phyloP scores from a whole-genome alignment of 2,888 invertebrate genomes.

The Dynastes hyllus region DNA sequence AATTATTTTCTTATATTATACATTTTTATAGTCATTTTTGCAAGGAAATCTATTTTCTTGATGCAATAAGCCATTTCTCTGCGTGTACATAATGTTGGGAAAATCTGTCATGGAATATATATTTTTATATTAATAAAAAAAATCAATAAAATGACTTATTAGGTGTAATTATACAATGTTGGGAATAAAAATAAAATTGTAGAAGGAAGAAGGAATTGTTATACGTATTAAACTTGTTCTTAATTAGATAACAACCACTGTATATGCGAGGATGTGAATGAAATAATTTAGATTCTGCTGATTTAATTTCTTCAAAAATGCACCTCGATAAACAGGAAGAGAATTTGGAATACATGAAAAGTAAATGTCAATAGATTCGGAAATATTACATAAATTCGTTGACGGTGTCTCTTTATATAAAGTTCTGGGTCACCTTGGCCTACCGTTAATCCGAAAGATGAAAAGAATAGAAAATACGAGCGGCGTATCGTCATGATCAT shows the following conservation, averaged over 20 bases:
- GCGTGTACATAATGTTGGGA: no score
- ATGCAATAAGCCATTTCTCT: no score
- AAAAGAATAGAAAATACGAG: slow-evolving; percentile 28
- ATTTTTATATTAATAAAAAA: no score
- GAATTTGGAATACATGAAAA: slow-evolving; percentile 6
- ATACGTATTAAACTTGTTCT: no score
- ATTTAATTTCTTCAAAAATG: slow-evolving; percentile 6
- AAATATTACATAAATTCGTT: slow-evolving; percentile 40
- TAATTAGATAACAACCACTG: not conserved
- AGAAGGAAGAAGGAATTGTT: not conserved
- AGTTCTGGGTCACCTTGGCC: slow-evolving; percentile 44
- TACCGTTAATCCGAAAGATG: slow-evolving; percentile 37
- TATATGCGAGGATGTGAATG: not conserved
- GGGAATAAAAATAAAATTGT: not conserved
- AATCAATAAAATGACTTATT: no score
- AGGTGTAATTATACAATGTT: not conserved
- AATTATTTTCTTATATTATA: no score
- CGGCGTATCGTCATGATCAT: slow-evolving; percentile 28
- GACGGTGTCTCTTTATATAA: slow-evolving; percentile 1
- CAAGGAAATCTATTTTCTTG: no score
- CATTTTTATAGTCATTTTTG: no score
- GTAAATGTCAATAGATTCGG: slow-evolving; percentile 11
- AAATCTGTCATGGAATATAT: no score
- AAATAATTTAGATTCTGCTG: not conserved
- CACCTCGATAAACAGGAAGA: slow-evolving; percentile 2